Evolutionary conservation across 2,888 invertebrate species (phyloP), one percentile per base, ranked within the genome.

Genomic region (Hypolimnas misippus): DNA sequence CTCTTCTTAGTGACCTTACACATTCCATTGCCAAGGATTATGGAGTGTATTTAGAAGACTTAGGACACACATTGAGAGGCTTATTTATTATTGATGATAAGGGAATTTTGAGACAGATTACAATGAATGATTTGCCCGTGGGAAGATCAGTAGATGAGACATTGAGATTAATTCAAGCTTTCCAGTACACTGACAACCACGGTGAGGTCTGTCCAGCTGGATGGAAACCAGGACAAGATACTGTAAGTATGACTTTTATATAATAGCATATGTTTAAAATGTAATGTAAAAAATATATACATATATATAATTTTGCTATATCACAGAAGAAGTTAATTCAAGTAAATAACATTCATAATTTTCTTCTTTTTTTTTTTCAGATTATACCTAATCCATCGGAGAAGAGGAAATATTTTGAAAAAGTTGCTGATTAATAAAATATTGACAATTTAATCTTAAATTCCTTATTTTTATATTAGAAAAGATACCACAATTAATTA

Each of bases 131-230:
- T 92, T 93, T 98, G 69, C 98, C 98, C 0, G 97, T 98, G 8
- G 97, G 97, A 0, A 93, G 98, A 62, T 97, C 97, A 62, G 98
- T 98, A 2, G 98, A 98, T 87, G 98, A 98, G 92, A 98, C 98
- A 1, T 86, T 98, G 55, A 93, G 98, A 78, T 90, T 98, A 57
- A 97, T 98, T 0, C 98, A 98, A 93, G 98, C 98, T 60, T 98
- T 98, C 92, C 97, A 98, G 83, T 98, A 97, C 76, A 97, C 97
- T 0, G 97, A 98, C 81, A 93, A 95, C 29, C 96, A 97, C 77
- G 98, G 98, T 14, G 98, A 98, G 93, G 98, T 98, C 0, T 98
- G 98, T 81, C 98, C 98, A 19, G 97, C 98, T 73, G 97, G 96
- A 38, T 98, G 98, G 98, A 97, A 97, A 87, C 98, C 98, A 52